Evolutionary conservation across 2,888 invertebrate species (phyloP).

Genomic region (Lasius fuliginosus): DNA sequence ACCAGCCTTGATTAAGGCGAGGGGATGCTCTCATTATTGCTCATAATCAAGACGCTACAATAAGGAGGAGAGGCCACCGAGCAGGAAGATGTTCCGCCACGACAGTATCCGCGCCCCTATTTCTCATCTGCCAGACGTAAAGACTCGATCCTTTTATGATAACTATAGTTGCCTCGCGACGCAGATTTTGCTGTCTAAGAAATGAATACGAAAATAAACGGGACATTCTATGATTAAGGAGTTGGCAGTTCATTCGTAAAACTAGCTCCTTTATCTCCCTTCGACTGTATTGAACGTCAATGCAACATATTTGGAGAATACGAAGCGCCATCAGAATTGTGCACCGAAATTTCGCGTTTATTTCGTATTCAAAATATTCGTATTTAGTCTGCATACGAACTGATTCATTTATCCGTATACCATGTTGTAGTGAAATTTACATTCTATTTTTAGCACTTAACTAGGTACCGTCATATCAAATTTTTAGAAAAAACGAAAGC

Average conservation of each 20-base stretch:
- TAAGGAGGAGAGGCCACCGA: slow-evolving; percentile 57
- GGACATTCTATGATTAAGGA: slow-evolving; percentile 50
- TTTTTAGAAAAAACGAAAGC: slow-evolving; percentile 25
- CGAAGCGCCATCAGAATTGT: slow-evolving; percentile 20
- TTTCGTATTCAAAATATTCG: slow-evolving; percentile 46
- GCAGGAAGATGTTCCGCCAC: slow-evolving; percentile 49
- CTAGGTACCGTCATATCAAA: slow-evolving; percentile 11
- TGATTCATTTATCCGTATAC: slow-evolving; percentile 41
- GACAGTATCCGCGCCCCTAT: slow-evolving; percentile 41
- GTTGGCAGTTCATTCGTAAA: slow-evolving; percentile 46
- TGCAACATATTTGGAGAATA: slow-evolving; percentile 2
- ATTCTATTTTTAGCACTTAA: slow-evolving; percentile 38
- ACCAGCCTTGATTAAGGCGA: slow-evolving; percentile 75
- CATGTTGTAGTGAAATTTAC: slow-evolving; percentile 38
- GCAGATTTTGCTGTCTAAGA: slow-evolving; percentile 30
- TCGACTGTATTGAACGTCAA: slow-evolving; percentile 42
- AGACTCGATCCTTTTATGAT: slow-evolving; percentile 51
- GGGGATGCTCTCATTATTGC: slow-evolving; percentile 81
- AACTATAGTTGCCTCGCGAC: slow-evolving; percentile 7
- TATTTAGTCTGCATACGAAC: slow-evolving; percentile 36
- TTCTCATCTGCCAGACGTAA: slow-evolving; percentile 38
- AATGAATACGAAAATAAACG: slow-evolving; percentile 51
- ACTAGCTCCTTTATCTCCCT: slow-evolving; percentile 31
- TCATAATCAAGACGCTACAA: slow-evolving; percentile 83
- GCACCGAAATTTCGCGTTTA: slow-evolving; percentile 34